Base-by-base conservation (phyloP, 1,140 invertebrate genomes). In the Solen grandis region DNA sequence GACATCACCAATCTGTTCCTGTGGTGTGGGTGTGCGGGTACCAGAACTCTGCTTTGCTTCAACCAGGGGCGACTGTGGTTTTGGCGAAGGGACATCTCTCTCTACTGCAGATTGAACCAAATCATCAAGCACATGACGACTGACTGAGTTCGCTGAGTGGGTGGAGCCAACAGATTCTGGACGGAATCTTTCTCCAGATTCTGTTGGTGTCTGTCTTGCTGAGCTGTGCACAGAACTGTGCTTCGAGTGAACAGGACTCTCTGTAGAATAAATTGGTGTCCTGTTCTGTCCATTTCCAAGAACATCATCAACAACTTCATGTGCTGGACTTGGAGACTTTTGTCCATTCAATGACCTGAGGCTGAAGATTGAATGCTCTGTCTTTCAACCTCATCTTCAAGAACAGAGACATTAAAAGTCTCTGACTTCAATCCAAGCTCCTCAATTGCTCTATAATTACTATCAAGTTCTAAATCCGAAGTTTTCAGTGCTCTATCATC, bases 341-440 rank as follows among this genome's bases (percentile, higher is more conserved):
- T 55, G 54, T n/a, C 68, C 16, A 35, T 68, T 55, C 33, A 55
- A 22, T 25, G 69, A 63, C 27, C 38, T 54, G 35, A 29, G 29
- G 31, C 50, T 36, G 54, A 55, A 14, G 77, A 72, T 22, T 70
- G 41, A 63, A 25, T 25, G 22, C 59, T 81, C 4, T 59, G 54
- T 25, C 72, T 73, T 68, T 86, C 85, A 27, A 86, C 75, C 25
- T 82, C 80, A 82, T 84, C 85, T 38, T 86, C 85, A 8, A 84
- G 50, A 25, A 86, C 29, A 65, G 63, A 80, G 10, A 59, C 60
- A 57, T 79, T 52, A 22, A 69, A 68, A 50, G 38, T 66, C 59
- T 69, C 8, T 22, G 50, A 38, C 25, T 57, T 74, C 19, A 35
- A 31, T 50, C 52, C 50, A 41, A 57, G 50, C 25, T 60, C 60